Evolutionary conservation across 2,113 vertebrate genomes (phyloP), one percentile per base, ranked within the genome.

Genomic region (Coryphaenoides rupestris): DNA sequence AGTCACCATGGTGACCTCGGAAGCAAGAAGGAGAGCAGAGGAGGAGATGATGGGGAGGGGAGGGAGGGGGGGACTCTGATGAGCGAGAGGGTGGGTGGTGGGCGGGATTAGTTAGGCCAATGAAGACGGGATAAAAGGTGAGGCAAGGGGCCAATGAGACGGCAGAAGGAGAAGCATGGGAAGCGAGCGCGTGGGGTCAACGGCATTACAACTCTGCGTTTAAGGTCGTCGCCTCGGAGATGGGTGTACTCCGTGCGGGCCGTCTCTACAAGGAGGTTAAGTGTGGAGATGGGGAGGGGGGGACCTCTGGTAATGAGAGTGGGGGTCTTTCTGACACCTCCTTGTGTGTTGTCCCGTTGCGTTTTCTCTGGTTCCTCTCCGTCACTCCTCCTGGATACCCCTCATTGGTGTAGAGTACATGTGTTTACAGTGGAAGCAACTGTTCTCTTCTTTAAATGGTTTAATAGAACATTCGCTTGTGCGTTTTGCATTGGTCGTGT

Each of bases 1-100:
- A 86, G 80, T 88, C 83, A 84, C 80, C 77, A 84, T 86, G 77
- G 77, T 19, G 83, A 86, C 84, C 78, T 75, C 70, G 53, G 81
- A 76, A 13, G 60, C 53, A 68, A 66, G 65, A 53, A 77, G 50
- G 59, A 1, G 45, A 67, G 60, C 66, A 49, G 40, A 57, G 40
- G 10, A 46, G 19, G 21, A 33, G 4, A n/a, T 15, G 59, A 5
- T 12, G 5, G 45, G n/a, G n/a, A 28, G 12, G 17, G 21, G 49
- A 17, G 14, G 23, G 21, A 19, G 60, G 52, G 58, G 21, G n/a
- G n/a, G n/a, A n/a, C n/a, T n/a, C n/a, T n/a, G n/a, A n/a, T n/a
- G n/a, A n/a, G n/a, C n/a, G n/a, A n/a, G n/a, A n/a, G n/a, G n/a
- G n/a, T n/a, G n/a, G n/a, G n/a, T n/a, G n/a, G n/a, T n/a, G n/a